A percentile compares a stretch with the other conserved stretches of the same genome.
Evolutionary conservation across 2,888 invertebrate species (phyloP).

Genomic region (Xylophagus ater): DNA sequence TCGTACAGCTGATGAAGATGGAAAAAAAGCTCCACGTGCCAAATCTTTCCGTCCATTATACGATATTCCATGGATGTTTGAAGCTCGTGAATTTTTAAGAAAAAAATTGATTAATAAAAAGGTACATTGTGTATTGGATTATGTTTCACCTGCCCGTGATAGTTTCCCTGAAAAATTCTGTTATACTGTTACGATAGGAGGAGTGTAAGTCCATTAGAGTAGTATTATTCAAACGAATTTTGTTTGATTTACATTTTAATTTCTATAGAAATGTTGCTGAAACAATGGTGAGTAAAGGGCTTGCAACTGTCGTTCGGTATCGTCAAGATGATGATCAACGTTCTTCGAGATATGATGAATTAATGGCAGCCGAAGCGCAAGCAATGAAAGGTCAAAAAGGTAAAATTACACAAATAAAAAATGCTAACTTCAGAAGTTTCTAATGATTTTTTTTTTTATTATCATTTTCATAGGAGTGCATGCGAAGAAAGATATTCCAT

Average conservation of each 20-base stretch:
- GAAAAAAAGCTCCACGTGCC: slow-evolving; percentile 52
- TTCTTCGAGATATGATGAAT: slow-evolving; percentile 83
- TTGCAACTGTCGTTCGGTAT: slow-evolving; percentile 86
- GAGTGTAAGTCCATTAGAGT: slow-evolving; percentile 54
- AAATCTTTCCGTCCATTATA: slow-evolving; percentile 84
- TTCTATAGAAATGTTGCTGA: slow-evolving; percentile 76
- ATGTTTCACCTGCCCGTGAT: slow-evolving; percentile 89
- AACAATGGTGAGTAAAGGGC: slow-evolving; percentile 81
- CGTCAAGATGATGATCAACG: slow-evolving; percentile 93
- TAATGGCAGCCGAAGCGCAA: slow-evolving; percentile 85
- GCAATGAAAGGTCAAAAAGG: slow-evolving; percentile 71
- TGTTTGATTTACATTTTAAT: not conserved
- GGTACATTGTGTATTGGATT: slow-evolving; percentile 86
- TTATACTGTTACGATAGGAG: slow-evolving; percentile 79
- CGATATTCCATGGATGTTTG: slow-evolving; percentile 98
- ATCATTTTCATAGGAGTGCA: slow-evolving; percentile 52
- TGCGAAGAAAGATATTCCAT: slow-evolving; percentile 75
- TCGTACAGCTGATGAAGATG: slow-evolving; percentile 51
- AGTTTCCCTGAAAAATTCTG: slow-evolving; percentile 91
- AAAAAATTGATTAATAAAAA: slow-evolving; percentile 93
- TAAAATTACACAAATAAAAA: not conserved
- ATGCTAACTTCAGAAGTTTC: not conserved
- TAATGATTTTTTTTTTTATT: slow-evolving; percentile 1
- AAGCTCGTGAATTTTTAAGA: slow-evolving; percentile 91
- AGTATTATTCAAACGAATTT: not conserved